Conservation (phyloP, 30 jellyfish, hydroid and myxozoan species). For the Cassiopea andromeda region DNA sequence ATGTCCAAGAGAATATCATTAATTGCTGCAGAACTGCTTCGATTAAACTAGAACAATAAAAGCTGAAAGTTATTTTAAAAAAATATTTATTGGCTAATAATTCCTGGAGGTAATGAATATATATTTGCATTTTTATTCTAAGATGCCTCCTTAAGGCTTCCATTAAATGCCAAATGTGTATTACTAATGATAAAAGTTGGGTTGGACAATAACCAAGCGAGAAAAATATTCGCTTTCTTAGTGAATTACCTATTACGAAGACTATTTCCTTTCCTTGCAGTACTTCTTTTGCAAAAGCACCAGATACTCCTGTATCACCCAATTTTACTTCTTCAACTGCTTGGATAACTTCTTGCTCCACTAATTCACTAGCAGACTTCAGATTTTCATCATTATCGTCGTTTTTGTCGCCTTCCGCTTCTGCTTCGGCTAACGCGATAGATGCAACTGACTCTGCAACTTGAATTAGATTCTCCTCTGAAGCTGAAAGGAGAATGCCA, state of each 20-base stretch:
- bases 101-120: too few relatives aligned
- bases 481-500: not conserved
- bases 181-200: not conserved
- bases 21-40: too few relatives aligned
- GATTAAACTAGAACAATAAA: too few relatives aligned
- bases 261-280: constrained; percentile 67
- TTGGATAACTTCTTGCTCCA: constrained; percentile 57
- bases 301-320: constrained; percentile 66
- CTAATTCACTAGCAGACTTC: not conserved
- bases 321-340: constrained; percentile 51
- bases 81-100: too few relatives aligned
- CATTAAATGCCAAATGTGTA: too few relatives aligned
- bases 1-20: too few relatives aligned
- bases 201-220: not conserved
- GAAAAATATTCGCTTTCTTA: not conserved
- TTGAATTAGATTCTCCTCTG: constrained; percentile 23
- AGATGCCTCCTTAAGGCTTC: too few relatives aligned
- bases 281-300: constrained; percentile 60
- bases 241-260: constrained; percentile 77
- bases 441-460: constrained; percentile 27
- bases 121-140: too few relatives aligned
- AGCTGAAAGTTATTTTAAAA: too few relatives aligned
- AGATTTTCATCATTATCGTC: not conserved
- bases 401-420: not conserved
- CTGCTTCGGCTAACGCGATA: constrained; percentile 3